Conservation (phyloP, 2,888 invertebrate species). For the Mechanitis mazaeus region DNA sequence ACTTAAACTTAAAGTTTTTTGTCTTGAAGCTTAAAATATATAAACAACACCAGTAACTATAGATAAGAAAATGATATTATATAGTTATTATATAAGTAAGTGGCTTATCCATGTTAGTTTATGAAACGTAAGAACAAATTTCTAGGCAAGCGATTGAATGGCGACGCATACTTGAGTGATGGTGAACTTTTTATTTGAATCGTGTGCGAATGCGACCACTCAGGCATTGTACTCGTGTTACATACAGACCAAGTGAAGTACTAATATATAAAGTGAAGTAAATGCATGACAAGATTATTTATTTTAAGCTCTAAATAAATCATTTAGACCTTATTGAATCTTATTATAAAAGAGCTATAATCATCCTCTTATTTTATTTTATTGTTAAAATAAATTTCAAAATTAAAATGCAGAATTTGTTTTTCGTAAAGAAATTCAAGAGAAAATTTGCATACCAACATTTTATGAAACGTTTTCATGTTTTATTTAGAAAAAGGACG, state of each 20-base stretch:
- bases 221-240: slow-evolving; percentile 22
- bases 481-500: slow-evolving; percentile 48
- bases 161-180: slow-evolving; percentile 76
- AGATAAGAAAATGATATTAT: too few species aligned
- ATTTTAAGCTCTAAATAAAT: too few species aligned
- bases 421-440: slow-evolving; percentile 14
- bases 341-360: too few species aligned
- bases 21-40: too few species aligned
- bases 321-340: too few species aligned
- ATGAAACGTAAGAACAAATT: slow-evolving; percentile 55
- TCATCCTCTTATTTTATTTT: not conserved
- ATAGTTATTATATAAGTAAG: slow-evolving; percentile 5
- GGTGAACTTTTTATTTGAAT: slow-evolving; percentile 76
- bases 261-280: too few species aligned
- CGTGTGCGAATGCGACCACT: slow-evolving; percentile 71
- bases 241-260: not conserved
- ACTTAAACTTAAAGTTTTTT: too few species aligned
- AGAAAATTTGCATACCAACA: slow-evolving; percentile 37
- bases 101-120: slow-evolving; percentile 49
- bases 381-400: not conserved
- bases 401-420: not conserved
- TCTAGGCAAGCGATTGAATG: slow-evolving; percentile 70
- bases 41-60: not conserved
- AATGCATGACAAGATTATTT: too few species aligned
- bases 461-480: slow-evolving; percentile 47